A percentile compares a stretch with the other conserved stretches of the same genome.
phyloP scores from a whole-genome alignment of 2,888 invertebrate genomes.

The Eupithecia dodoneata region DNA sequence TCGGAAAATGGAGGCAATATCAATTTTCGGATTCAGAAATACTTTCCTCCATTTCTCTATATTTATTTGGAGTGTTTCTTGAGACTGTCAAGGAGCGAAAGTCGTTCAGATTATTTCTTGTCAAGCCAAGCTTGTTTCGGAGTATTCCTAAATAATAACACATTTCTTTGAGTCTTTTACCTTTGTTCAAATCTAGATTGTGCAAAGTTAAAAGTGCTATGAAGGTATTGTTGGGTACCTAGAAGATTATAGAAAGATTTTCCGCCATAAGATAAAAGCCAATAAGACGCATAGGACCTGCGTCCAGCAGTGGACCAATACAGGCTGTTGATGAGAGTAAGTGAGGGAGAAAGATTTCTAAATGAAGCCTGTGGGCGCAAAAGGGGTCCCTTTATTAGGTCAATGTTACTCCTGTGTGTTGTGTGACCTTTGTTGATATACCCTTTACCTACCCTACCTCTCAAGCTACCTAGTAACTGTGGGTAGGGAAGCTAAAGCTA shows the following conservation, averaged over 20 bases:
- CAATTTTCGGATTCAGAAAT: not conserved
- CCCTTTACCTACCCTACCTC: constrained; percentile 5
- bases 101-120: not conserved
- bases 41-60: not conserved
- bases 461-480: constrained; percentile 9
- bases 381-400: constrained; percentile 82
- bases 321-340: no score
- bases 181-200: not conserved
- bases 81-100: not conserved
- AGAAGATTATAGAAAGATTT: constrained; percentile 73
- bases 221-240: constrained; percentile 50
- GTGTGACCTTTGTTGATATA: constrained; percentile 72
- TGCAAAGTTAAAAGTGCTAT: constrained; percentile 2
- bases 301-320: no score
- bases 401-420: constrained; percentile 56
- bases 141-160: not conserved
- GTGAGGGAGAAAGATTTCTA: constrained; percentile 71
- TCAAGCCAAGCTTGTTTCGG: not conserved
- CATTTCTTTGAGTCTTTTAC: not conserved
- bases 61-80: constrained; percentile 4
- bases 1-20: not conserved
- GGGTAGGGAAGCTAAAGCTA: not conserved
- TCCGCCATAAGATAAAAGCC: no score
- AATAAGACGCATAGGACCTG: no score
- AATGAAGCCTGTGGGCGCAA: constrained; percentile 79